Conservation (phyloP, 37 sponge, comb jelly and placozoan genomes). For the Theonella swinhoei region DNA sequence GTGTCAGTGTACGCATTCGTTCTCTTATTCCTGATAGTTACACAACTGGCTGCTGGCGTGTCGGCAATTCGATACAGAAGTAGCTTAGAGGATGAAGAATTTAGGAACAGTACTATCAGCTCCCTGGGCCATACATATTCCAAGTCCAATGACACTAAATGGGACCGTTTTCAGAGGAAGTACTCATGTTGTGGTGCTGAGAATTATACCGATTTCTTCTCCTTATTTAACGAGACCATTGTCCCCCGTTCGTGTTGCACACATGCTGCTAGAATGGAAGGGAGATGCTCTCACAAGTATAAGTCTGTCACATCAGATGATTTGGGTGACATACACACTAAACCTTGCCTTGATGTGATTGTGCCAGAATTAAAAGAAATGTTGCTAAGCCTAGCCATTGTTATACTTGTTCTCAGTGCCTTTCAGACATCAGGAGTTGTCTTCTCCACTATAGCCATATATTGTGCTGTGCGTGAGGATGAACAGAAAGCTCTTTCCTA, state of each 20-base stretch:
- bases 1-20: slow-evolving; percentile 35
- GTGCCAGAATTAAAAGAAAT: not conserved
- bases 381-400: not conserved
- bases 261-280: not conserved
- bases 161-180: slow-evolving; percentile 30
- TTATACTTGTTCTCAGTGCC: not conserved
- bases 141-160: not conserved
- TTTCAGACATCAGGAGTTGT: slow-evolving; percentile 10
- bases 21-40: slow-evolving; percentile 29
- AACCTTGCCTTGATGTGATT: slow-evolving; percentile 20
- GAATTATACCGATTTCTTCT: slow-evolving; percentile 3
- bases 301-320: not conserved
- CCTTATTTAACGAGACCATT: slow-evolving; percentile 1
- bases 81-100: not conserved
- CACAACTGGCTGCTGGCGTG: slow-evolving; percentile 20
- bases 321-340: not conserved
- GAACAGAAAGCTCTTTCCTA: not conserved
- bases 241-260: slow-evolving; percentile 38
- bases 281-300: not conserved
- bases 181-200: slow-evolving; percentile 39
- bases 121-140: slow-evolving; percentile 1
- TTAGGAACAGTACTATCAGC: not conserved
- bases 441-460: not conserved
- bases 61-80: slow-evolving; percentile 20
- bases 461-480: not conserved